Base-by-base conservation (phyloP, 2,113 vertebrate species). In the Vulpes ferrilata region DNA sequence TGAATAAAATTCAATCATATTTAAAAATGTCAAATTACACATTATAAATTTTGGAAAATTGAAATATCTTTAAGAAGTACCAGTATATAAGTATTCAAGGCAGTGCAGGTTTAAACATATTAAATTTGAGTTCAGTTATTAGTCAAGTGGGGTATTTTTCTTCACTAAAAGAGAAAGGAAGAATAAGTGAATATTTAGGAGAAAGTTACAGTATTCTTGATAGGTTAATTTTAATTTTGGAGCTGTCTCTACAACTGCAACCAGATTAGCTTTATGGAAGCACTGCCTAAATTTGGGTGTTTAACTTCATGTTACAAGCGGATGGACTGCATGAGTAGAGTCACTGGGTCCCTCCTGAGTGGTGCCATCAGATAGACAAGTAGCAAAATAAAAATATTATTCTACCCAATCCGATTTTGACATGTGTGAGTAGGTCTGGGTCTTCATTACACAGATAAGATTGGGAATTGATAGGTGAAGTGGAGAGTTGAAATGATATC, bases 371-470 rank as follows among this genome's bases (percentile, higher is more conserved):
- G 25, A 64, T 5, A 84, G 82, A 76, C 64, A 81, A 81, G 89
- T 35, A 59, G 59, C 71, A 85, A 53, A 95, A n/a, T n/a, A 38
- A 65, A 93, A 64, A 88, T 35, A 79, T 87, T 59, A 79, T 88
- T 71, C 82, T 90, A 27, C 43, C 25, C 19, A 38, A 76, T 92
- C 65, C 22, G 10, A 59, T 67, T 88, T 32, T 64, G 35, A 81
- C 67, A 35, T 57, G 27, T 35, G 59, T 22, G 27, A 85, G 57
- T 88, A 81, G 15, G 5, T 62, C 59, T 62, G 16, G 16, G 35
- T 80, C 73, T 88, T 88, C 25, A 0, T 60, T 88, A 73, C 2
- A 43, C 17, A 67, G 89, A 81, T 93, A 89, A 93, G 80, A 89
- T 60, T 43, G 25, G 62, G 17, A 69, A 67, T 74, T 93, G 92